Percentiles rank a stretch among this genome's conserved stretches.
Conservation (phyloP, 2,888 invertebrate genomes). For the Apamea monoglypha region DNA sequence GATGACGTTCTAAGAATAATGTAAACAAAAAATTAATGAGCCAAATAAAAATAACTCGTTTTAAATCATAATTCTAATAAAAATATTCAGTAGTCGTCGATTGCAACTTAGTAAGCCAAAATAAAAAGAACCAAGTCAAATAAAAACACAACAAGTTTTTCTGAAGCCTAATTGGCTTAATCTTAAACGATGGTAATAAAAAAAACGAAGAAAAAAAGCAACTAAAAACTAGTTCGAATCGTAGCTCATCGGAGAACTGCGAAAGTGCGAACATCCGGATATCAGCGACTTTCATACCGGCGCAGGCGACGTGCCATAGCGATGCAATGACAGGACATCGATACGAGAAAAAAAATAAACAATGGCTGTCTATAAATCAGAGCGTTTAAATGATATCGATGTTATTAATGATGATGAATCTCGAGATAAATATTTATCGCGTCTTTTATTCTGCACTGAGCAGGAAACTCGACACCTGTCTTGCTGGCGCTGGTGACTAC, state of each 20-base stretch:
- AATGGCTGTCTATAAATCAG: constrained; percentile 31
- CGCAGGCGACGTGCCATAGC: constrained; percentile 4
- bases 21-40: background rate
- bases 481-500: background rate
- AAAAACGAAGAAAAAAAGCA: constrained; percentile 6
- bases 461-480: constrained; percentile 3
- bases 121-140: constrained; percentile 7
- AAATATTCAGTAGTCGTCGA: background rate
- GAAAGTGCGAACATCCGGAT: constrained; percentile 47
- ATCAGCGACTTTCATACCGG: constrained; percentile 31
- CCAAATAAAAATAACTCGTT: background rate
- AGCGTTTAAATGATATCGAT: constrained; percentile 21
- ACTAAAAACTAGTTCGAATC: constrained; percentile 40
- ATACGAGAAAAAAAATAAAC: constrained; percentile 36
- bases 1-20: background rate
- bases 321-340: constrained; percentile 36
- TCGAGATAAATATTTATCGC: constrained; percentile 1
- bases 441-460: constrained; percentile 2
- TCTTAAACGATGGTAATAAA: constrained; percentile 38
- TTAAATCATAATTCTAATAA: background rate
- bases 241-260: constrained; percentile 24
- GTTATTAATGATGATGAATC: background rate
- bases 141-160: constrained; percentile 15
- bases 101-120: background rate
- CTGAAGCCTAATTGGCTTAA: constrained; percentile 28